Base-by-base conservation (phyloP, 2,888 invertebrate genomes). In the Julus scandinavius region DNA sequence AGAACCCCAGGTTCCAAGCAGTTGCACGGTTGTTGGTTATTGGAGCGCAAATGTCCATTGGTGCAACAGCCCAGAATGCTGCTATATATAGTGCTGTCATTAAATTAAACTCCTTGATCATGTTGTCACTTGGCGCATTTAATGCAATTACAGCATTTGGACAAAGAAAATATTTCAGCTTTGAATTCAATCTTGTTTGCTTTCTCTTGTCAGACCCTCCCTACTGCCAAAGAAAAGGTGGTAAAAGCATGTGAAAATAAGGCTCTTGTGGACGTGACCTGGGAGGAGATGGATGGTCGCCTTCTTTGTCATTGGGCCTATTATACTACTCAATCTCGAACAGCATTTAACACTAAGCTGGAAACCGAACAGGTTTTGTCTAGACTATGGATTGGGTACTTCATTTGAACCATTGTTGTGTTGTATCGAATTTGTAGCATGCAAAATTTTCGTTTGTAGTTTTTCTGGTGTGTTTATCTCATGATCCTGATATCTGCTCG, bases 21-120 rank as follows among this genome's bases (percentile, higher is more conserved):
- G 20, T 38, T 41, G 17, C 84, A 20, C 84, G 6, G n/a, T 85
- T 40, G 85, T 40, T 85, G 40, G 40, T 11, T n/a, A 83, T 83
- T 83, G 41, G 45, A 85, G 85, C 85, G 11, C 4, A 20, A 40
- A n/a, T 17, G 85, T 5, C 40, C 20, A 85, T 85, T 85, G 85
- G 85, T n/a, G 4, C 40, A 45, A 85, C 20, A 0, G 85, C 40
- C 45, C 40, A 20, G 63, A 63, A 63, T 20, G 13, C 20, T 5
- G 63, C 63, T 4, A 20, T n/a, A 40, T 85, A 49, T 49, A 85
- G 40, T 85, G 4, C 86, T 86, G 17, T 86, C 86, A 86, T 86
- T 86, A 86, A 86, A 86, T 86, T 86, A 86, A 86, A 86, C 86
- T 50, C 86, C 49, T 86, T 45, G 49, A 54, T 41, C 49, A 54